Evolutionary conservation across 2,888 invertebrate genomes (phyloP).

Genomic region (Drosophila lutescens): DNA sequence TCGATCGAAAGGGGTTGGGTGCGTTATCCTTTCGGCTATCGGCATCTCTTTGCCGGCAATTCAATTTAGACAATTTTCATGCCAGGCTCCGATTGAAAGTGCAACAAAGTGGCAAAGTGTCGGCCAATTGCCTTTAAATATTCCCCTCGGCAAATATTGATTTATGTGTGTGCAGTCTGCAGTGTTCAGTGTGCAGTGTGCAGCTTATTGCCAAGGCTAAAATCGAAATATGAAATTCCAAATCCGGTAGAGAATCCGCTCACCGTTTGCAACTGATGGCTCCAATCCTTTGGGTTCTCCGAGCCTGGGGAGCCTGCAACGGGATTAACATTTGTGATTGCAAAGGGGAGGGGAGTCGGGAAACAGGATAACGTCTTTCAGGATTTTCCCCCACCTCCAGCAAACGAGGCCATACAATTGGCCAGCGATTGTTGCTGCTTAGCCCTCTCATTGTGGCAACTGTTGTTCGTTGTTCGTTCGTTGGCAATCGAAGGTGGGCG

Average conservation of each 20-base stretch:
- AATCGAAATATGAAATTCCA: constrained; percentile 44
- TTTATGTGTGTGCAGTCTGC: constrained; percentile 46
- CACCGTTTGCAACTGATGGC: constrained; percentile 56
- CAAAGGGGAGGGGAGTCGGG: constrained; percentile 29
- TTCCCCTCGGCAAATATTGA: constrained; percentile 66
- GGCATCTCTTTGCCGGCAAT: constrained; percentile 28
- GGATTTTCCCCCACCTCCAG: constrained; percentile 15
- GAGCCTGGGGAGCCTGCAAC: constrained; percentile 19
- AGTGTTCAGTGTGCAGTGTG: background rate
- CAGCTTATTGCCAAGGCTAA: constrained; percentile 2
- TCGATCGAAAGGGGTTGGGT: constrained; percentile 9
- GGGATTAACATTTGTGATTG: constrained; percentile 67
- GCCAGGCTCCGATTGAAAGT: constrained; percentile 27
- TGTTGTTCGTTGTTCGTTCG: constrained; percentile 25
- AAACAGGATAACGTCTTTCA: constrained; percentile 51
- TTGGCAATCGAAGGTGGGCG: constrained; percentile 54
- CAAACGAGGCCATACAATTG: constrained; percentile 54
- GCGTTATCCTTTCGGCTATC: constrained; percentile 20
- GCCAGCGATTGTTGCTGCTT: constrained; percentile 59
- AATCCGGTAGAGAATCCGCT: constrained; percentile 51
- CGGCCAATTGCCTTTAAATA: constrained; percentile 52
- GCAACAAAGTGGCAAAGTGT: constrained; percentile 42
- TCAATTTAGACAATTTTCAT: constrained; percentile 50
- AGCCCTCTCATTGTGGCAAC: constrained; percentile 30
- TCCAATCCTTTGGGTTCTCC: constrained; percentile 46